phyloP scores from a whole-genome alignment of 2,113 vertebrate species.

The Eurystomus gularis region DNA sequence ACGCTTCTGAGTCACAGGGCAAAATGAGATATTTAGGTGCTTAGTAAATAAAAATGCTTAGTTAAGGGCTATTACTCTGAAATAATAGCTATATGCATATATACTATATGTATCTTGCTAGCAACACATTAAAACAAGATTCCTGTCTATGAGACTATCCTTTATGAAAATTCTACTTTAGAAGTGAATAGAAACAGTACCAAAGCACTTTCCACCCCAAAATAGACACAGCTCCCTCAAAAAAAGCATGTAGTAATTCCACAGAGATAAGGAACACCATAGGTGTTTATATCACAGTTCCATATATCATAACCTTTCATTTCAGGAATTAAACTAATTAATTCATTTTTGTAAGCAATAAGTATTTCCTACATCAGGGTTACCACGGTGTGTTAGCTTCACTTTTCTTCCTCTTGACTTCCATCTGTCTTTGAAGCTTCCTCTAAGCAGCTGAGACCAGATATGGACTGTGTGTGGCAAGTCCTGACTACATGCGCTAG shows the following conservation, averaged over 20 bases:
- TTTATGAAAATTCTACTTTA: neutral
- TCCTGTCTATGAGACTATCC: neutral
- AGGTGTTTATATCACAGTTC: neutral
- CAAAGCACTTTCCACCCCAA: neutral
- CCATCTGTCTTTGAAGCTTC: neutral
- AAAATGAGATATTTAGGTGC: neutral
- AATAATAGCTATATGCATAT: neutral
- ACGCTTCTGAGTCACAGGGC: neutral
- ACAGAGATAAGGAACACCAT: neutral
- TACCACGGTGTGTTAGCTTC: neutral
- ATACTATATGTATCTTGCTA: neutral
- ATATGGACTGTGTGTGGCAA: neutral
- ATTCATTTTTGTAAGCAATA: neutral
- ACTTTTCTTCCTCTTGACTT: neutral
- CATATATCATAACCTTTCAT: neutral
- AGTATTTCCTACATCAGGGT: neutral
- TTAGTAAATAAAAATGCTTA: neutral
- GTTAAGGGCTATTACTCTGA: neutral
- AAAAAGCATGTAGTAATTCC: neutral
- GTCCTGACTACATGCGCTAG: neutral
- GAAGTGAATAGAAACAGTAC: neutral
- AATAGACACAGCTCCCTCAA: neutral
- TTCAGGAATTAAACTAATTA: neutral
- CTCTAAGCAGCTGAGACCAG: neutral
- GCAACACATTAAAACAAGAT: neutral